phyloP scores from a whole-genome alignment of 2,888 invertebrate genomes.

The Hypolimnas misippus region DNA sequence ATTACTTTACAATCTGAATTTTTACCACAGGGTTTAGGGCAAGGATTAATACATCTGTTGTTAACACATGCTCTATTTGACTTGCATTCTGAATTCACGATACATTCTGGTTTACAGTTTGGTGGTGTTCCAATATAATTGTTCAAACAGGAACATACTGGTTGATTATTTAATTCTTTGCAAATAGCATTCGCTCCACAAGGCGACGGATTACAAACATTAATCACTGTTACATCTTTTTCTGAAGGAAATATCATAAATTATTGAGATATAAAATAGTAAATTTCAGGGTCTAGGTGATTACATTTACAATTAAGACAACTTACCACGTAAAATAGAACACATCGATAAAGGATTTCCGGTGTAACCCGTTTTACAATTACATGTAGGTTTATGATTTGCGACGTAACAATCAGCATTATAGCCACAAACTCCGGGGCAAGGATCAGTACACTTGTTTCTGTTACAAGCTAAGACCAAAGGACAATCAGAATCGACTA shows the following conservation, averaged over 20 bases:
- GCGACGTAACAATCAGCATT: constrained; percentile 87
- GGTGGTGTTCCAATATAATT: constrained; percentile 87
- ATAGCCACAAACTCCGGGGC: constrained; percentile 87
- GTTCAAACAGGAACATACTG: constrained; percentile 88
- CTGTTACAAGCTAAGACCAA: constrained; percentile 85
- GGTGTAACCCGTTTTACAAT: constrained; percentile 84
- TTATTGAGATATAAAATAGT: neutral
- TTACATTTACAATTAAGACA: constrained; percentile 9
- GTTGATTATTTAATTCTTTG: constrained; percentile 87
- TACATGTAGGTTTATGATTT: constrained; percentile 87
- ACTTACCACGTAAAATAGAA: constrained; percentile 66
- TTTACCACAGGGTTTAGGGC: constrained; percentile 87
- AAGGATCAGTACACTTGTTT: constrained; percentile 88
- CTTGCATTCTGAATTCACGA: constrained; percentile 86
- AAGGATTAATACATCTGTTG: constrained; percentile 88
- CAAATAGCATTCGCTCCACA: constrained; percentile 90
- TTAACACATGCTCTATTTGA: constrained; percentile 87
- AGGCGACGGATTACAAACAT: constrained; percentile 89
- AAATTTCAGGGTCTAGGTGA: neutral
- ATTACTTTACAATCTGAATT: constrained; percentile 88
- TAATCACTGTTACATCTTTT: constrained; percentile 58
- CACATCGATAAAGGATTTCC: constrained; percentile 87
- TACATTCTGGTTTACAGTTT: constrained; percentile 86
- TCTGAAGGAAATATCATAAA: constrained; percentile 54
- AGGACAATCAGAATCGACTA: constrained; percentile 87